Evolutionary conservation across 1,140 invertebrate species (phyloP).

Genomic region (Antheraea pernyi): DNA sequence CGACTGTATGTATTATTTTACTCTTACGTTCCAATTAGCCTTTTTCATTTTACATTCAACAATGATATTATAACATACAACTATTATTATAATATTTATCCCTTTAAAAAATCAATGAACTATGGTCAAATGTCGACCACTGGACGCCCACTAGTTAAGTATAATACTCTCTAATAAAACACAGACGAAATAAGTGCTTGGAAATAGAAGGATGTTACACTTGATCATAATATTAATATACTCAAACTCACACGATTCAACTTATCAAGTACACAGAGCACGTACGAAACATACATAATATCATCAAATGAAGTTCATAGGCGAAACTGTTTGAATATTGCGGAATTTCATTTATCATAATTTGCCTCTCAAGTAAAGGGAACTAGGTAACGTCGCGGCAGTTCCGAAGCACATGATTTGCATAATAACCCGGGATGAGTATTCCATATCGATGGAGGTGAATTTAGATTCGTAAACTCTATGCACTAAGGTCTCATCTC

Average conservation of each 20-base stretch:
- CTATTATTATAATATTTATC: too few relatives aligned
- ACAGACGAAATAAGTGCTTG: background rate
- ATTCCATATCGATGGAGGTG: constrained; percentile 29
- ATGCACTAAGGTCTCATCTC: constrained; percentile 27
- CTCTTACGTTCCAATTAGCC: too few relatives aligned
- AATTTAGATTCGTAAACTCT: constrained; percentile 27
- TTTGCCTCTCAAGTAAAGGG: constrained; percentile 60
- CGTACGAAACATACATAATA: constrained; percentile 2
- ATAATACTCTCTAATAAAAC: background rate
- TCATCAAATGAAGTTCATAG: background rate
- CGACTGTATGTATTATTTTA: too few relatives aligned
- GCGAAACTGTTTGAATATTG: constrained; percentile 34
- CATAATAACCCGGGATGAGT: constrained; percentile 65
- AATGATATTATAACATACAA: too few relatives aligned
- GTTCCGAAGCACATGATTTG: constrained; percentile 60
- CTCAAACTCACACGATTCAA: background rate
- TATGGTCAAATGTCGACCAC: too few relatives aligned
- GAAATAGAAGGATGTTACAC: background rate
- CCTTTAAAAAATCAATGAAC: too few relatives aligned
- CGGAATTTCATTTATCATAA: constrained; percentile 66
- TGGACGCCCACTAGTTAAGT: too few relatives aligned
- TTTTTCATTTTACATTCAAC: too few relatives aligned
- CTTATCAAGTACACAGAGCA: background rate
- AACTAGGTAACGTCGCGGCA: constrained; percentile 59
- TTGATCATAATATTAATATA: constrained; percentile 4